Evolutionary conservation across 2,797 vertebrate genomes (phyloP).

Genomic region (Heteromormyrus szaboi): DNA sequence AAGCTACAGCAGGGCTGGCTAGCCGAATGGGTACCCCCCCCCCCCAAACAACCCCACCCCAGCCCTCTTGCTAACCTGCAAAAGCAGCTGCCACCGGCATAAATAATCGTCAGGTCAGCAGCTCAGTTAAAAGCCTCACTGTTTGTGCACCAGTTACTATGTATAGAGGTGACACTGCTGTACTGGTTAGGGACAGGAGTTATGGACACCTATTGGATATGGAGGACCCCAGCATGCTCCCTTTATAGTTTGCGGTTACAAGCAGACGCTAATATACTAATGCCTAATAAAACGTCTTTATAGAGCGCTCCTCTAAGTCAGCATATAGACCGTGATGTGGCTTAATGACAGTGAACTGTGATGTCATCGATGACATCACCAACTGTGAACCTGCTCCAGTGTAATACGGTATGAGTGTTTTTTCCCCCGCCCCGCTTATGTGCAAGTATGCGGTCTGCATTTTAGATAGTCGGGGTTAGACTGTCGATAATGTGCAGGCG

Average conservation of each 20-base stretch:
- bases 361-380: not conserved
- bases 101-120: not conserved
- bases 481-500: not conserved
- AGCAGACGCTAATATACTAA: not conserved
- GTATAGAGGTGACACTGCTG: not conserved
- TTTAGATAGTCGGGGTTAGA: not conserved
- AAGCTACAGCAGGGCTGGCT: not conserved
- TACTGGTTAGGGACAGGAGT: no score
- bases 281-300: constrained; percentile 3
- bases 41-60: not conserved
- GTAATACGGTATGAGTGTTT: not conserved
- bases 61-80: not conserved
- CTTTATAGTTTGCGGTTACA: not conserved
- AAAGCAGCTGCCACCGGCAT: constrained; percentile 15
- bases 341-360: not conserved
- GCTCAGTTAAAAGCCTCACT: not conserved
- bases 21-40: not conserved
- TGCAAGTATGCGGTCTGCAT: not conserved
- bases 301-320: not conserved
- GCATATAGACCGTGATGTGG: not conserved
- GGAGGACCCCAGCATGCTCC: not conserved
- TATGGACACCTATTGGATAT: not conserved
- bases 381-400: not conserved
- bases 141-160: constrained; percentile 11
- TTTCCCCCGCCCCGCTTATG: no score